Evolutionary conservation across 2,888 invertebrate species (phyloP), one percentile per base, ranked within the genome.

Genomic region (Peribatodes rhomboidaria): DNA sequence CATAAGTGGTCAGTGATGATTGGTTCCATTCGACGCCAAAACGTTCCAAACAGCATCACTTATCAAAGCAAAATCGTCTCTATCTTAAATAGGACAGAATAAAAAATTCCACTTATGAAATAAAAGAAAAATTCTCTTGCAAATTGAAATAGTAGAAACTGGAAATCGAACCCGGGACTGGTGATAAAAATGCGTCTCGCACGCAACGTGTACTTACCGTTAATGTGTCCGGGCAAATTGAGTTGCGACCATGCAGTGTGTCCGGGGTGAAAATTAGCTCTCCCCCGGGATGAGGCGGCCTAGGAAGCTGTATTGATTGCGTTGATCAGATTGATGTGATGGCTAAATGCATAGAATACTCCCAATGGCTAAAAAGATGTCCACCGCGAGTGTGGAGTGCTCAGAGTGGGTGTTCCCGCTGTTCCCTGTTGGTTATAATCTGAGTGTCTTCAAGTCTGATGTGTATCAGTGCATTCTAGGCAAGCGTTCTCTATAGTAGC

Each of bases 191-290:
- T 87, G 76, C 84, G 82, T 78, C 78, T 80, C 84, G 84, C 83
- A 82, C 83, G 86, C 87, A 85, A 85, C 88, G 86, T 87, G 85
- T 88, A 88, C 90, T 89, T 89, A 88, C 85, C 84, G 86, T 89
- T 93, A 92, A 93, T 92, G 92, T 86, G 89, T 83, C 86, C 77
- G 87, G 87, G 80, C 89, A 92, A 92, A 92, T 93, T 92, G 92
- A 90, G 92, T 92, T 90, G 89, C 80, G 87, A 85, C 85, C 81
- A n/a, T n/a, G n/a, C n/a, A 83, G 84, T 89, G 88, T 79, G 87
- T 84, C 85, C 81, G 83, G 83, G 82, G 85, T 80, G 85, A 84
- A 84, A 90, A 93, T 93, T 92, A 92, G 90, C 79, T 83, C 62
- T 76, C 92, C 89, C 89, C 27, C 9, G 90, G 86, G 91, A 84